phyloP scores from a whole-genome alignment of 2,113 vertebrate genomes.

The Todiramphus chloris region DNA sequence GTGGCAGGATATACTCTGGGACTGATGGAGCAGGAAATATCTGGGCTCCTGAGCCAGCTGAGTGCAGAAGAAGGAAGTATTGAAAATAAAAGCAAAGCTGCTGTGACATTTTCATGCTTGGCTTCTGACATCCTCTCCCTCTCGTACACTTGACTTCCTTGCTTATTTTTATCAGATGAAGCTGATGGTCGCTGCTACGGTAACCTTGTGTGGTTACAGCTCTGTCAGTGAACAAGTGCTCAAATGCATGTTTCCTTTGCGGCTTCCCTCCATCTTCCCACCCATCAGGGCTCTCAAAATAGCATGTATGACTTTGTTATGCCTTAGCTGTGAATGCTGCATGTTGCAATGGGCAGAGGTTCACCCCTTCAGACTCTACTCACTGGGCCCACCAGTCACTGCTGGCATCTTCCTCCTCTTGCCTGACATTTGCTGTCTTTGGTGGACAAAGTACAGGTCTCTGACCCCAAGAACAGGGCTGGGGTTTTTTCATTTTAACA shows the following conservation, averaged over 20 bases:
- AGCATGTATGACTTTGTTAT: not conserved
- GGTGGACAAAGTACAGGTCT: not conserved
- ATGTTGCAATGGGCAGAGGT: not conserved
- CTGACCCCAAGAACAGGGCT: not conserved
- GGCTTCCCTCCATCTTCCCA: conserved; percentile 40
- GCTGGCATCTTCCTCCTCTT: not conserved
- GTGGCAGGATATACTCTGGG: not conserved
- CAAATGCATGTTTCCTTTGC: conserved; percentile 62
- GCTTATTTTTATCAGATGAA: conserved; percentile 73
- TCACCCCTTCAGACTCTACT: not conserved
- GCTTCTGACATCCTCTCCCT: conserved; percentile 46
- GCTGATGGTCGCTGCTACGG: conserved; percentile 53
- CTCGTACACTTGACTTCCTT: conserved; percentile 23
- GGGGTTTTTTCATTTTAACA: accelerated
- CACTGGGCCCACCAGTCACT: not conserved
- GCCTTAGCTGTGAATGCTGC: not conserved
- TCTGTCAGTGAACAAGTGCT: not conserved
- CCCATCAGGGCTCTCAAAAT: not conserved
- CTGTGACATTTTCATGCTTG: conserved; percentile 53
- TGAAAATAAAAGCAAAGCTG: conserved; percentile 45
- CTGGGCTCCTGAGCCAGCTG: not conserved
- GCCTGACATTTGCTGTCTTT: not conserved
- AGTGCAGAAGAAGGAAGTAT: conserved; percentile 11
- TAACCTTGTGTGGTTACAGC: conserved; percentile 46
- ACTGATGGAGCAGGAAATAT: not conserved